Evolutionary conservation across 2,888 invertebrate genomes (phyloP).

Genomic region (Maniola hyperantus): DNA sequence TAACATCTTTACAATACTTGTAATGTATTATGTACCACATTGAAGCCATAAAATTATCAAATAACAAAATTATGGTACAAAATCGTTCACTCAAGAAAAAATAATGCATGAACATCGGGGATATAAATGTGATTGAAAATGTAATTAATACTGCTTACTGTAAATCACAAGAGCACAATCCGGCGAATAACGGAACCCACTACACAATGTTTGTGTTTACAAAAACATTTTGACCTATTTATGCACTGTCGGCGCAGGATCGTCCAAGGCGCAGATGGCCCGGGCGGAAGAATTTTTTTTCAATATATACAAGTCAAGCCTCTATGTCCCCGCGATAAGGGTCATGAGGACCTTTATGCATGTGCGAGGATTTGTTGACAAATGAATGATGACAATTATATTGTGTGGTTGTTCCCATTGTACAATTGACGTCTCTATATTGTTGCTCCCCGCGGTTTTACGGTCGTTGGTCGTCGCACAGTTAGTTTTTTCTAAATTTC

Average conservation of each 20-base stretch:
- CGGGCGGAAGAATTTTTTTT: conserved; percentile 55
- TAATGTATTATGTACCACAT: too few species aligned
- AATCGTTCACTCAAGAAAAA: too few species aligned
- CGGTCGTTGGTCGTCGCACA: conserved; percentile 44
- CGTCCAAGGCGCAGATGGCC: conserved; percentile 69
- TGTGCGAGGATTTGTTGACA: conserved; percentile 62
- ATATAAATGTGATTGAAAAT: conserved; percentile 3
- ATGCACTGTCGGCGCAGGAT: conserved; percentile 52
- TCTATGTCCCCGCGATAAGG: conserved; percentile 55
- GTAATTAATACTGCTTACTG: conserved; percentile 23
- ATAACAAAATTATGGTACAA: too few species aligned
- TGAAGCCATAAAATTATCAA: too few species aligned
- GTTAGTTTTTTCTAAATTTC: conserved; percentile 39
- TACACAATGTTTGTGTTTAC: conserved; percentile 62
- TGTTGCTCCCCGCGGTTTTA: conserved; percentile 50
- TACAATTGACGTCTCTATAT: conserved; percentile 65
- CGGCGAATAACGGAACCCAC: conserved; percentile 35
- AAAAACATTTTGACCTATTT: conserved; percentile 74
- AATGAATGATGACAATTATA: conserved; percentile 77
- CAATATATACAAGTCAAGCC: conserved; percentile 46
- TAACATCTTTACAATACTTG: too few species aligned
- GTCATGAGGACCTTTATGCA: conserved; percentile 43
- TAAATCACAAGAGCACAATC: conserved; percentile 19
- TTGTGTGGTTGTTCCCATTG: conserved; percentile 67
- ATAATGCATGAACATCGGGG: too few species aligned